Evolutionary conservation across 2,888 invertebrate genomes (phyloP).

Genomic region (Mythimna impura): DNA sequence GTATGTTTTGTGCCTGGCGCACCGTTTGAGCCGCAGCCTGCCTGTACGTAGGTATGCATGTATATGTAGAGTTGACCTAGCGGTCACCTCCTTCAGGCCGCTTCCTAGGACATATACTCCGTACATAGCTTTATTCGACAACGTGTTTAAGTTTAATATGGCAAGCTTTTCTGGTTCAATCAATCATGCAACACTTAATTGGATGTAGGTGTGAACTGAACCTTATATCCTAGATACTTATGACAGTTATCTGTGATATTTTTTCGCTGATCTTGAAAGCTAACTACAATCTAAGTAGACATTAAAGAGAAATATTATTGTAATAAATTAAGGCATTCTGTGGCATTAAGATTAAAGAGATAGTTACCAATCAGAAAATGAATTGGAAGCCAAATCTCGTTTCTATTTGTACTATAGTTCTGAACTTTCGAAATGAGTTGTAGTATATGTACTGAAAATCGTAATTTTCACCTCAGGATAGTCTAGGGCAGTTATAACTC

Average conservation of each 20-base stretch:
- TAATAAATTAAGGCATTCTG: no score
- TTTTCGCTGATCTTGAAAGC: not conserved
- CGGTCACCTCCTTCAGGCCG: slow-evolving; percentile 60
- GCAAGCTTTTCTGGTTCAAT: slow-evolving; percentile 7
- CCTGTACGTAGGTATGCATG: slow-evolving; percentile 26
- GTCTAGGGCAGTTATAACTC: not conserved
- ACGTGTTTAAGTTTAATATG: slow-evolving; percentile 32
- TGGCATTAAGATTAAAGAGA: no score
- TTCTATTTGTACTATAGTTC: not conserved
- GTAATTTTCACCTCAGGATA: not conserved
- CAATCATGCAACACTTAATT: not conserved
- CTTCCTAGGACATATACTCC: slow-evolving; percentile 52
- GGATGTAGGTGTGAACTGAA: not conserved
- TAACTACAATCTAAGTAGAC: not conserved
- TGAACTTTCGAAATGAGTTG: not conserved
- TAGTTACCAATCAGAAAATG: not conserved
- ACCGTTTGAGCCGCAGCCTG: slow-evolving; percentile 25
- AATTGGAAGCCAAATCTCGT: not conserved
- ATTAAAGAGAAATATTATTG: not conserved
- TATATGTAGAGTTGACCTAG: slow-evolving; percentile 55
- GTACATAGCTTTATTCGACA: slow-evolving; percentile 36
- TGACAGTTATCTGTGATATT: not conserved
- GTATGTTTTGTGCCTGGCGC: slow-evolving; percentile 16
- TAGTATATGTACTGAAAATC: not conserved
- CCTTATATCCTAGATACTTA: not conserved